These are phyloP conservation scores for Ophthalmolycus amberensis DNA, from an alignment of 2,113 vertebrate genomes.

Conservation along the genomic window DNA sequence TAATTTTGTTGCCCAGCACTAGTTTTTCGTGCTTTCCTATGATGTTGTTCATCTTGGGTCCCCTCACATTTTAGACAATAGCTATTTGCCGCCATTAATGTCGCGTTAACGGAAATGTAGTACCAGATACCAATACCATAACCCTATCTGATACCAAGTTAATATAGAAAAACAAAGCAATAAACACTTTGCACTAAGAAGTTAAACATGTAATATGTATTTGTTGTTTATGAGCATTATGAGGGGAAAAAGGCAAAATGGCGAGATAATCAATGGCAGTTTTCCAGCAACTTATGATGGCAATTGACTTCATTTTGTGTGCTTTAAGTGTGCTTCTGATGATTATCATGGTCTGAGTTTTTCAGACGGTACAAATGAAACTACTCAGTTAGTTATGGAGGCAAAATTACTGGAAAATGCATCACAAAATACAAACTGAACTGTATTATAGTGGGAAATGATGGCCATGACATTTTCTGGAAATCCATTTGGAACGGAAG, in stretches of 20 bases:
- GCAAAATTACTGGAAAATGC: constrained; percentile 16
- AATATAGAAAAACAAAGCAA: too few species aligned
- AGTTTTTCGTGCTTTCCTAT: neutral
- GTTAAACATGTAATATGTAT: neutral
- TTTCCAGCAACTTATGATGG: constrained; percentile 9
- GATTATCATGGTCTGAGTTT: constrained; percentile 26
- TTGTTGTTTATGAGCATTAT: neutral
- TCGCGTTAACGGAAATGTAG: too few species aligned
- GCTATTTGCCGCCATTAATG: too few species aligned
- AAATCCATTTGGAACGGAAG: constrained; percentile 45
- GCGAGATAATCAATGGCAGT: constrained; percentile 6
- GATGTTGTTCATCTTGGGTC: neutral
- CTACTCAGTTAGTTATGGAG: constrained; percentile 23
- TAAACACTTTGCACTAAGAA: too few species aligned
- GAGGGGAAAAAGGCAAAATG: neutral
- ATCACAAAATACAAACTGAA: constrained; percentile 29
- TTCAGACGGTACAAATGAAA: constrained; percentile 15
- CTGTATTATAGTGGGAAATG: constrained; percentile 36
- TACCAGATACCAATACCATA: too few species aligned
- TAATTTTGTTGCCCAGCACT: neutral
- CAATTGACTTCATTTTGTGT: constrained; percentile 24
- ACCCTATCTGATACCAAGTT: too few species aligned
- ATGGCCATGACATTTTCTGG: constrained; percentile 72
- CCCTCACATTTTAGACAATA: neutral
- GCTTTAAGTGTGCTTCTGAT: constrained; percentile 34